A percentile compares a stretch with the other conserved stretches of the same genome.
These are phyloP conservation scores for Phrixothrix hirtus DNA, from an alignment of 2,888 invertebrate species.

Conservation along the genomic window DNA sequence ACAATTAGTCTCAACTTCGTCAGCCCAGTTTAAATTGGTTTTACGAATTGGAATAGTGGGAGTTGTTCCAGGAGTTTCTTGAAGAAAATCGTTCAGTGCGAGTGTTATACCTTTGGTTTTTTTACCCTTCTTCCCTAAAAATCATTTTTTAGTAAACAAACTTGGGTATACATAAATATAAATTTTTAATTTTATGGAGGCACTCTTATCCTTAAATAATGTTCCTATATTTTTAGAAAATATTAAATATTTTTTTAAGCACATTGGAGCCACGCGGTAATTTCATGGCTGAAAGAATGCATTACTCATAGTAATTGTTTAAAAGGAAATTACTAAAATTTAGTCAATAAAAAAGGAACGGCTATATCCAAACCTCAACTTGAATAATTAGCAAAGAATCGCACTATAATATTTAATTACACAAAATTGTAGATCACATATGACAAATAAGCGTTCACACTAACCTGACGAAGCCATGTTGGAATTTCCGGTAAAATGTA, in stretches of 20 bases:
- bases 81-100: slow-evolving; percentile 79
- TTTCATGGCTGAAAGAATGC: slow-evolving; percentile 28
- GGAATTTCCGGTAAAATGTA: slow-evolving; percentile 48
- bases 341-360: not conserved
- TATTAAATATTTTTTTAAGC: no score
- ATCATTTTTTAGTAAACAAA: not conserved
- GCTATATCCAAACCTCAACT: no score
- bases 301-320: not conserved
- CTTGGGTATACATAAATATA: no score
- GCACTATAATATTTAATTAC: no score
- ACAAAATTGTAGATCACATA: slow-evolving; percentile 44
- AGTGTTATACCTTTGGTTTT: slow-evolving; percentile 84
- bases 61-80: slow-evolving; percentile 64
- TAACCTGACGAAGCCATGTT: slow-evolving; percentile 77
- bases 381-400: no score
- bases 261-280: slow-evolving; percentile 35
- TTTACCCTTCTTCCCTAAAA: slow-evolving; percentile 78
- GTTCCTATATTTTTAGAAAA: no score
- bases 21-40: slow-evolving; percentile 70
- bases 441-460: slow-evolving; percentile 59
- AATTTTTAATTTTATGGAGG: no score
- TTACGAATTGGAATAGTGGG: slow-evolving; percentile 61
- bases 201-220: not conserved
- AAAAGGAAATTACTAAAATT: not conserved
- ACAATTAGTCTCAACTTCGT: slow-evolving; percentile 79